A percentile compares a stretch with the other conserved stretches of the same genome.
Evolutionary conservation across 2,113 vertebrate genomes (phyloP).

Genomic region (Erpornis zantholeuca): DNA sequence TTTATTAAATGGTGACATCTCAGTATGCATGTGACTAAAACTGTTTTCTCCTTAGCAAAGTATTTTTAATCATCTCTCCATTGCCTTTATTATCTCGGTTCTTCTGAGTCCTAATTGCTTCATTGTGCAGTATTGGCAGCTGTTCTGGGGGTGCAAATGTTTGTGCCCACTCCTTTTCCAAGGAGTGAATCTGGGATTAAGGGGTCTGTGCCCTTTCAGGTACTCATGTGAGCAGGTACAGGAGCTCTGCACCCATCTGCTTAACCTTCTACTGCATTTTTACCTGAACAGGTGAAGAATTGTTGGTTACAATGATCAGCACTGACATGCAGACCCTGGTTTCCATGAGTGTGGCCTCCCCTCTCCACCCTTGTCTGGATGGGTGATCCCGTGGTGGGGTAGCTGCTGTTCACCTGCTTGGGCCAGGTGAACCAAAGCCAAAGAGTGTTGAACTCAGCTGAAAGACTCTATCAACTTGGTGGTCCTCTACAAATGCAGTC

Average conservation of each 20-base stretch:
- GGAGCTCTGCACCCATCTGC: not conserved
- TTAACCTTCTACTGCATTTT: not conserved
- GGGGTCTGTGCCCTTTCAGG: not conserved
- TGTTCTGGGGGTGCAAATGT: not conserved
- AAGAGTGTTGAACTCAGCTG: not conserved
- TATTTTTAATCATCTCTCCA: slow-evolving; percentile 70
- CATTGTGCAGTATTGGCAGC: not conserved
- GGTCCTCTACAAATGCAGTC: not conserved
- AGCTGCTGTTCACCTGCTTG: not conserved
- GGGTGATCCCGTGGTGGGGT: not conserved
- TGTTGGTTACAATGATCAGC: not conserved
- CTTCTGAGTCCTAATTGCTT: not conserved
- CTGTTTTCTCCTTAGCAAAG: slow-evolving; percentile 69
- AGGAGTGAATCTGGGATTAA: not conserved
- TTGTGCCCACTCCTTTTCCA: not conserved
- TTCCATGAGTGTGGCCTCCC: not conserved
- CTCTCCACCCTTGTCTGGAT: not conserved
- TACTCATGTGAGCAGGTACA: not conserved
- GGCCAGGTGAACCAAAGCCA: not conserved
- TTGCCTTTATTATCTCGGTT: slow-evolving; percentile 18
- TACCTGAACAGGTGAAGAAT: not conserved
- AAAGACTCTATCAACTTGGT: not conserved
- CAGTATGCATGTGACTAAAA: slow-evolving; percentile 73
- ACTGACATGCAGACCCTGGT: not conserved
- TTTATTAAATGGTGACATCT: slow-evolving; percentile 88